Percentiles rank a stretch among this genome's conserved stretches.
Conservation (phyloP, 1,140 invertebrate genomes). For the Conus betulinus region DNA sequence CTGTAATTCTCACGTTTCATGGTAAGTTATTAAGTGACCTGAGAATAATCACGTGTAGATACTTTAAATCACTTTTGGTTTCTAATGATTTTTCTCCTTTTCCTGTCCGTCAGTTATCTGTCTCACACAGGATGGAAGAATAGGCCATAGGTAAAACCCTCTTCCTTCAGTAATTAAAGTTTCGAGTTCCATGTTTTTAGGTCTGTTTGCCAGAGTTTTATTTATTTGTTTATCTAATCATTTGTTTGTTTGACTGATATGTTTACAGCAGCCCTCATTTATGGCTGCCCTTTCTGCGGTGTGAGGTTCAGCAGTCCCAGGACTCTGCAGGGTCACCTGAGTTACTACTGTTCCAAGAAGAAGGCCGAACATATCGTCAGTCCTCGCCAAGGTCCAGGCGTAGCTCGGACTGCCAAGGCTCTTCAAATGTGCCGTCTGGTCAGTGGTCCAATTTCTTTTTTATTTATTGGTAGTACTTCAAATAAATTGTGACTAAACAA, state of each 20-base stretch:
- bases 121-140: no score
- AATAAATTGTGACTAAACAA: no score
- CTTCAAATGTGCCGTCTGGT: neutral
- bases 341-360: slow-evolving; percentile 89
- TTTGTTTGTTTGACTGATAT: neutral
- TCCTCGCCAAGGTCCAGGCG: slow-evolving; percentile 3
- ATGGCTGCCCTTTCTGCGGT: slow-evolving; percentile 90
- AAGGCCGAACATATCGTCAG: slow-evolving; percentile 51
- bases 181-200: neutral
- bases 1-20: no score
- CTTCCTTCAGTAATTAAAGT: no score
- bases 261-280: slow-evolving; percentile 67
- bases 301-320: slow-evolving; percentile 96
- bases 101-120: no score
- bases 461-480: no score
- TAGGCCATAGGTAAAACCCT: no score
- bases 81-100: no score
- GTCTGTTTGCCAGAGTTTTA: neutral
- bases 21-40: no score
- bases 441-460: neutral
- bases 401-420: neutral
- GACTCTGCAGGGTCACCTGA: slow-evolving; percentile 94
- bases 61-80: no score
- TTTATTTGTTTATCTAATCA: neutral
- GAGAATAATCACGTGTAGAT: no score